These are phyloP conservation scores for Crotalus tigris DNA, from an alignment of 2,113 vertebrate genomes.

Conservation along the genomic window DNA sequence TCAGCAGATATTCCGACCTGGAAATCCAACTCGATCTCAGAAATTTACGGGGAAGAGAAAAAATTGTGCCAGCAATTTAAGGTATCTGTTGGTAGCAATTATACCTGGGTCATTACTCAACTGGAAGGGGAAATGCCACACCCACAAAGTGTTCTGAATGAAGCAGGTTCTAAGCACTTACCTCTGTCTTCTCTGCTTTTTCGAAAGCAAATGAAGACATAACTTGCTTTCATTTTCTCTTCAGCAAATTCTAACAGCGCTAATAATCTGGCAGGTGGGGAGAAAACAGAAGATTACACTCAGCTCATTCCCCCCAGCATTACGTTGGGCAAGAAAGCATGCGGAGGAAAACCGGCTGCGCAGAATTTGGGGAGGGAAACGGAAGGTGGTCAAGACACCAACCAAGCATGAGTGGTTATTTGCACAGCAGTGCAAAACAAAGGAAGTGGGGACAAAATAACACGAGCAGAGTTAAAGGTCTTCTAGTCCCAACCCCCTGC, in stretches of 20 bases:
- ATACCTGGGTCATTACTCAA: conserved; percentile 5
- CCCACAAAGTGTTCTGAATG: no score
- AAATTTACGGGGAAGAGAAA: not conserved
- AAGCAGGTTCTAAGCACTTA: conserved; percentile 60
- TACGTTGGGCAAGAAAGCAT: not conserved
- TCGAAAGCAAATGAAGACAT: conserved; percentile 93
- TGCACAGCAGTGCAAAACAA: not conserved
- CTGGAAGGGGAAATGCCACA: not conserved
- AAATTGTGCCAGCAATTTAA: not conserved
- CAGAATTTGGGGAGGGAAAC: not conserved
- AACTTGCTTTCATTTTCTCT: conserved; percentile 93
- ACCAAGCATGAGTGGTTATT: not conserved
- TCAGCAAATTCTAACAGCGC: conserved; percentile 93
- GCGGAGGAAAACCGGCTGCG: not conserved
- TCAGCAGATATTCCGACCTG: not conserved
- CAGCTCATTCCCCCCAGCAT: no score
- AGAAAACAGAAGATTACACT: conserved; percentile 26
- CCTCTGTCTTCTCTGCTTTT: conserved; percentile 94
- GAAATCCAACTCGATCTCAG: not conserved
- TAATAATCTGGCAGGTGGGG: conserved; percentile 78
- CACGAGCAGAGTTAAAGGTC: not conserved
- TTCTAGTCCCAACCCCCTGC: not conserved
- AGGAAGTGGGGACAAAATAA: not conserved
- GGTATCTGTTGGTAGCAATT: not conserved
- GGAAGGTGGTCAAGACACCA: not conserved